Base-by-base conservation (phyloP, 2,797 vertebrate genomes). In the Scyliorhinus canicula region DNA sequence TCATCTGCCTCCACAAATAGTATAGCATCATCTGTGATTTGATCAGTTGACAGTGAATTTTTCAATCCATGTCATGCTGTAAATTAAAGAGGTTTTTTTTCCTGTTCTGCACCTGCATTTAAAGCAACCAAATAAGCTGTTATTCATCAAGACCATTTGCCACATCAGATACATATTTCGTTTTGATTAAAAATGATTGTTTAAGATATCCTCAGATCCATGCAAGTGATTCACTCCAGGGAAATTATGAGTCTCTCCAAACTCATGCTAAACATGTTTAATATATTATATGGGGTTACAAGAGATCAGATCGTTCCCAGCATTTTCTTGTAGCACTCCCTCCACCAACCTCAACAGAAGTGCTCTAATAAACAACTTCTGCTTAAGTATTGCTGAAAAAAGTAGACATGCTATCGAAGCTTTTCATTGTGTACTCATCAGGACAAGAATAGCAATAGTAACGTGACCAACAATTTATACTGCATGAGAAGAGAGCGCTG, bases 71-170 rank as follows among this genome's bases (percentile, higher is more conserved):
- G 28, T 31, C 28, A 55, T 31, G 84, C 0, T 86, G 28, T 86
- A 86, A 86, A 16, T 55, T 52, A 86, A 3, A 55, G 47, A 82
- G n/a, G n/a, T n/a, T 52, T 95, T 4, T 95, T 95, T 95, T 96
- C 96, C 12, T 95, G 96, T 95, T 96, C 96, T 55, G 21, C 95
- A 95, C 96, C 98, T 98, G 90, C 63, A 71, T 69, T 93, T 44
- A 24, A 93, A 40, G 47, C 90, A 93, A 67, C 16, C 11, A 35
- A 40, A 60, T 63, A 16, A 93, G 63, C 40, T 82, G 44, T 21
- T 55, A 6, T 44, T 57, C 57, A 94, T 63, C n/a, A 4, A 65
- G 63, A 63, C 21, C 47, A 95, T 50, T 85, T 35, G 21, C 47
- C 65, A 69, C 26, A 67, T 67, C 28, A 35, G 40, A 26, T 12